Evolutionary conservation across 1,140 invertebrate species (phyloP), one percentile per base, ranked within the genome.

Genomic region (Muscidifurax raptorellus): DNA sequence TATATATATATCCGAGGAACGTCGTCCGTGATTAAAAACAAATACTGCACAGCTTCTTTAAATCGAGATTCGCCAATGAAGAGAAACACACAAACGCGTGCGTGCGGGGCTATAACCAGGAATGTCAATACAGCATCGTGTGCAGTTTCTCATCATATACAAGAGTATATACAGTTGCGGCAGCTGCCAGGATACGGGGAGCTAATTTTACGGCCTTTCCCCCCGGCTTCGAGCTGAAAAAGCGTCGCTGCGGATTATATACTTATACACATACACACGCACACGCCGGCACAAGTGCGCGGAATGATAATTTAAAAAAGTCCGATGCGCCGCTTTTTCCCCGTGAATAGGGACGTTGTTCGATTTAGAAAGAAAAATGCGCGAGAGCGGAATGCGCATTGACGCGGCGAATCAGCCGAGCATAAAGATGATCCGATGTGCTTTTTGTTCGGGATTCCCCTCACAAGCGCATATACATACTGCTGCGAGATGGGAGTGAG

Each of bases 361-460:
- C 67, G 28, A 69, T 69, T 69, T 69, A 69, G 67, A 69, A 69
- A 27, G 67, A 69, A 69, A 69, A 69, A 69, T 69, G 67, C 66
- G 9, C 27, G 67, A 59, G 52, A 12, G 13, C 27, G 66, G 66
- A 67, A 67, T 67, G 66, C 27, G 25, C 67, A 69, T 69, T 30
- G 67, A 69, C 67, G 22, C 22, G 66, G 66, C 25, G 67, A 69
- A 18, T 69, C 67, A 15, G 67, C 67, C 25, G 67, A 27, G 25
- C 67, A 69, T 69, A 28, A 69, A 36, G 71, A 74, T 40, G 71
- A 74, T 74, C 71, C 32, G 71, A 74, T 74, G 71, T 36, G 71
- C 71, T 74, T 74, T 74, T 74, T 74, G 71, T 74, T 74, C 71
- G 71, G 66, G 22, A 67, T 67, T 32, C 30, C 78, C 78, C 64